A percentile compares a stretch with the other conserved stretches of the same genome.
Conservation (phyloP, 2,113 vertebrate genomes). For the Passer montanus region DNA sequence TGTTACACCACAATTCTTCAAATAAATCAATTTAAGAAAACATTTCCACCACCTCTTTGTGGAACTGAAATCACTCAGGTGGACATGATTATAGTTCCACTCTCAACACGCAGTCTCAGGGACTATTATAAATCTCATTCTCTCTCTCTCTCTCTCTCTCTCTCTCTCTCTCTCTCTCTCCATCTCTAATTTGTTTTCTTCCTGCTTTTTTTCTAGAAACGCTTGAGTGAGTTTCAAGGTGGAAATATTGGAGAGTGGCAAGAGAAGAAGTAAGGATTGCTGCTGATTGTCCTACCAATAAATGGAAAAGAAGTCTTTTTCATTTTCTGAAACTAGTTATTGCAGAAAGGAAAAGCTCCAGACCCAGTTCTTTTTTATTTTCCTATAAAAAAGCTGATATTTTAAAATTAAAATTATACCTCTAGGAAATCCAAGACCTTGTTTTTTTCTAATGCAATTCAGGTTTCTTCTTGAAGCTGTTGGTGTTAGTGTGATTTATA, state of each 20-base stretch:
- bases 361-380: fast-evolving
- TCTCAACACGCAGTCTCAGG: neutral
- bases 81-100: neutral
- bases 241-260: neutral
- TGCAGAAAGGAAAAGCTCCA: neutral
- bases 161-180: neutral
- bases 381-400: neutral
- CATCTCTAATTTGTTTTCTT: neutral
- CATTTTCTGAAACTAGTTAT: neutral
- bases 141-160: neutral
- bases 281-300: neutral
- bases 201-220: neutral
- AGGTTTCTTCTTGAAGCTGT: neutral
- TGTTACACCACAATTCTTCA: neutral
- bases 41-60: neutral
- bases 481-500: neutral
- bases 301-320: neutral
- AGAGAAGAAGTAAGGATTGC: neutral
- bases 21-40: neutral
- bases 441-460: neutral
- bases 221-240: neutral
- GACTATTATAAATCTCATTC: neutral
- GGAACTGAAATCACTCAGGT: neutral
- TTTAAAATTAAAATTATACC: neutral
- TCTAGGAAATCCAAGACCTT: neutral